A percentile compares a stretch with the other conserved stretches of the same genome.
Evolutionary conservation across 2,797 vertebrate species (phyloP).

Genomic region (Poeciliopsis turneri): DNA sequence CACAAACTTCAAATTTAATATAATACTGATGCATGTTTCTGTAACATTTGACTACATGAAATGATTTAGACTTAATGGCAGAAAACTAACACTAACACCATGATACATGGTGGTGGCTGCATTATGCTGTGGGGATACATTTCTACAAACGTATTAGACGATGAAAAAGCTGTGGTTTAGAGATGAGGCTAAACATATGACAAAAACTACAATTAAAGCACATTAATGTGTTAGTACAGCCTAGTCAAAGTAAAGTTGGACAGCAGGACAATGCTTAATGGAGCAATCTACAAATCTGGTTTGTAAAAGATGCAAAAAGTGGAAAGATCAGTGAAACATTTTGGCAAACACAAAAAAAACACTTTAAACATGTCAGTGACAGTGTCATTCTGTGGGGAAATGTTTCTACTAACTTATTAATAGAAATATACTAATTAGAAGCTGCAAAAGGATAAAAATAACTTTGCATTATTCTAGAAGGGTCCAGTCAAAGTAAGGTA

Average conservation of each 20-base stretch:
- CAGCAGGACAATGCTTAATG: background rate
- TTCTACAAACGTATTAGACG: background rate
- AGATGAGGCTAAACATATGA: background rate
- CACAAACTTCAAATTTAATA: background rate
- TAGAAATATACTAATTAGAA: background rate
- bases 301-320: background rate
- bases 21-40: too few species aligned
- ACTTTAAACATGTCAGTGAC: background rate
- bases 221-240: background rate
- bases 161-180: background rate
- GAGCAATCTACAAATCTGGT: background rate
- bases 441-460: background rate
- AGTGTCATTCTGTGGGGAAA: background rate
- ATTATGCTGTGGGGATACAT: background rate
- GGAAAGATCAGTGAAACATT: background rate
- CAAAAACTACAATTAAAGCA: background rate
- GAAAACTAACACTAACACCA: background rate
- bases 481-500: background rate
- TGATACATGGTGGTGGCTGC: background rate
- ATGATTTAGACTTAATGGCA: background rate
- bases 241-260: background rate
- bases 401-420: background rate
- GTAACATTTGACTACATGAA: background rate
- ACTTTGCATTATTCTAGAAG: background rate
- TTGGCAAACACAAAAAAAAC: background rate